Base-by-base conservation (phyloP, 2,888 invertebrate genomes). In the Dioctria linearis region DNA sequence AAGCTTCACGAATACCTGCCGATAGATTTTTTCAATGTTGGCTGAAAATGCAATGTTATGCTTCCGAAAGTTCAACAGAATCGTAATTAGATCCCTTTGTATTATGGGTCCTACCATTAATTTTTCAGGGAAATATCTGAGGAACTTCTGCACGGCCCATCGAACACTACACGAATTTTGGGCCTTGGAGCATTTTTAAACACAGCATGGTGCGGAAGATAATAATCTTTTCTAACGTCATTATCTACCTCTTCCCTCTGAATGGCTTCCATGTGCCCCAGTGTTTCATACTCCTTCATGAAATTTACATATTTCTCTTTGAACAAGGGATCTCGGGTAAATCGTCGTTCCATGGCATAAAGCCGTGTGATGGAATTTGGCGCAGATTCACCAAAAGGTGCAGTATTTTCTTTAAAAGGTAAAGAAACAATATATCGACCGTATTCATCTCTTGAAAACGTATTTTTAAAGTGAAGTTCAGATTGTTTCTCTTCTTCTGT, bases 211-310 rank as follows among this genome's bases (percentile, higher is more conserved):
- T 78, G 79, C 2, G 69, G 67, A 3, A 46, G 49, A 54, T 25
- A 78, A 54, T 25, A 67, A 3, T 3, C 4, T 0, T 8, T 3
- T 4, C 8, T 49, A 49, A 11, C n/a, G 5, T 13, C 13, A 3
- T 0, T 5, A 3, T 25, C 37, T 8, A 4, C 37, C 46, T 67
- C 13, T 8, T 67, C 49, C n/a, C 25, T 8, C 3, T 42, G 11
- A 8, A 81, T 46, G 42, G 59, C 46, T 3, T 79, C 67, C 84
- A 85, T 84, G 69, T 85, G 84, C 5, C 83, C 81, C 5, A 84
- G 59, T 4, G 46, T 66, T 5, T 80, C 8, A 63, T 84, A 85
- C 78, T 85, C 84, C 5, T 82, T 40, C 67, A 85, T 80, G 39
- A 85, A 83, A 0, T 80, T 59, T 8, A 75, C 57, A 61, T 85